Percentiles rank a stretch among this genome's conserved stretches.
Evolutionary conservation across 2,113 vertebrate species (phyloP).

Genomic region (Castor canadensis): DNA sequence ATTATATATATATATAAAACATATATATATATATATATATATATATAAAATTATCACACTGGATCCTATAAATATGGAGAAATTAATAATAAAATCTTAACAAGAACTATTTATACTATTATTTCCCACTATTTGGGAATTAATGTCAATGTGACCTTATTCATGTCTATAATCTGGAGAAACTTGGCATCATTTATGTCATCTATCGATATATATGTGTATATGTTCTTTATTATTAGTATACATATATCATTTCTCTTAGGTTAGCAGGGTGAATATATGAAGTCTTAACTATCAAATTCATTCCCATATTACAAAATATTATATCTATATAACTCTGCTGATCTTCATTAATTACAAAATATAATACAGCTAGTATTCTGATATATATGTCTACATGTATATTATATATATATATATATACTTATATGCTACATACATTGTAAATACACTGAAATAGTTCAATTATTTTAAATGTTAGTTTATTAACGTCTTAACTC

Average conservation of each 20-base stretch:
- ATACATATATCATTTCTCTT: not conserved
- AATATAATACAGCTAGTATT: not conserved
- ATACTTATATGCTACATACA: not conserved
- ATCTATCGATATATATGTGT: not conserved
- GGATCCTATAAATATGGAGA: not conserved
- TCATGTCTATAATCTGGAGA: not conserved
- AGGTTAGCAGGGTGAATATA: not conserved
- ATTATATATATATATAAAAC: not conserved
- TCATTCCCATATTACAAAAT: not conserved
- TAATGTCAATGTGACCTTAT: not conserved
- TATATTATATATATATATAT: too few relatives aligned
- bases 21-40: too few relatives aligned
- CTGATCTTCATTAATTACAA: not conserved
- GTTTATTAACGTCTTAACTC: not conserved
- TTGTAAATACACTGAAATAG: constrained; percentile 1
- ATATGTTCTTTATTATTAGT: not conserved
- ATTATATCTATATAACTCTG: not conserved
- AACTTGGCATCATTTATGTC: not conserved
- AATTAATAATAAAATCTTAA: not conserved
- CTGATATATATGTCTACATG: not conserved
- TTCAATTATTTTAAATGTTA: not conserved
- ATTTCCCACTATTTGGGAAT: not conserved
- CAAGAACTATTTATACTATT: not conserved
- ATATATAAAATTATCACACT: not conserved
- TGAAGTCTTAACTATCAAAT: not conserved